Evolutionary conservation across 2,888 invertebrate genomes (phyloP).

Genomic region (Erebia aethiops): DNA sequence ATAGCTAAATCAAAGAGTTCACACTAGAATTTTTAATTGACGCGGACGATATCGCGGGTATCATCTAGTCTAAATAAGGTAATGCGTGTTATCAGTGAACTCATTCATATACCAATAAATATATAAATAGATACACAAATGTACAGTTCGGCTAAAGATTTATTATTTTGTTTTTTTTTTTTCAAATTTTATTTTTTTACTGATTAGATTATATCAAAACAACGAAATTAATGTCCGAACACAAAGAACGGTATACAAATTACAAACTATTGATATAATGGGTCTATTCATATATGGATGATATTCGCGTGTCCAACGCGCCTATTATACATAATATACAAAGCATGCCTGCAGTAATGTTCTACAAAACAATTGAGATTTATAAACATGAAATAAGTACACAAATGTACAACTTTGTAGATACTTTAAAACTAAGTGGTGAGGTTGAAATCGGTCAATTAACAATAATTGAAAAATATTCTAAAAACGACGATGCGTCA

Average conservation of each 20-base stretch:
- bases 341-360: not conserved
- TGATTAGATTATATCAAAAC: not conserved
- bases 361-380: not conserved
- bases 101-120: no score
- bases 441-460: conserved; percentile 2
- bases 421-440: not conserved
- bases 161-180: no score
- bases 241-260: not conserved
- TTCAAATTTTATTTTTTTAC: no score
- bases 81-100: no score
- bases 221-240: not conserved
- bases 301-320: not conserved
- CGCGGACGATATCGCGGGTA: no score
- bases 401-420: not conserved
- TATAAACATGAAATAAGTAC: not conserved
- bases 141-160: no score
- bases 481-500: conserved; percentile 12
- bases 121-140: no score
- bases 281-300: not conserved
- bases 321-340: no score
- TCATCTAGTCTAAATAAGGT: no score
- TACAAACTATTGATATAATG: not conserved
- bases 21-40: no score
- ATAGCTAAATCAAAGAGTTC: no score
- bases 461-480: not conserved